These are phyloP conservation scores for Drosophila acutilabella DNA, from an alignment of 2,888 invertebrate species.

Conservation along the genomic window DNA sequence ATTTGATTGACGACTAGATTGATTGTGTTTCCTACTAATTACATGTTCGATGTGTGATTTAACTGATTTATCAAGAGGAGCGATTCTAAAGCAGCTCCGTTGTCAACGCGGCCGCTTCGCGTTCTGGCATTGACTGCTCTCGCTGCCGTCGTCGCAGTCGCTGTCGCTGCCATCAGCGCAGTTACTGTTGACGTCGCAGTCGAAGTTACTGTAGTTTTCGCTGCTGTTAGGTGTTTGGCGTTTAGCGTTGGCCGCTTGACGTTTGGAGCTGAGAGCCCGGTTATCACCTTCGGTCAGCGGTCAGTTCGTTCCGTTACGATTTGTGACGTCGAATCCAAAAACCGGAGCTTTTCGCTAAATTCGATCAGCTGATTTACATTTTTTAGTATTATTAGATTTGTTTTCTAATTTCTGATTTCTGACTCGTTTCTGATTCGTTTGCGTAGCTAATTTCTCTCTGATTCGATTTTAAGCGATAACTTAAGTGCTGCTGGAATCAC, in stretches of 20 bases:
- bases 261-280: conserved; percentile 42
- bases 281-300: conserved; percentile 59
- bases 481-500: too few relatives aligned
- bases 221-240: conserved; percentile 34
- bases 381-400: conserved; percentile 3
- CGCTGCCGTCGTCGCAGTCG: conserved; percentile 35
- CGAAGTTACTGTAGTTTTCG: conserved; percentile 15
- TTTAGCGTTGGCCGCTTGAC: conserved; percentile 30
- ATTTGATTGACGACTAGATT: conserved; percentile 40
- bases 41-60: conserved; percentile 31
- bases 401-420: conserved; percentile 1
- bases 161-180: conserved; percentile 3
- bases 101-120: conserved; percentile 73
- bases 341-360: conserved; percentile 25
- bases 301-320: conserved; percentile 37
- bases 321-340: conserved; percentile 49
- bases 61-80: conserved; percentile 10
- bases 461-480: neutral
- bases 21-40: conserved; percentile 22
- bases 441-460: neutral
- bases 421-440: neutral
- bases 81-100: conserved; percentile 68
- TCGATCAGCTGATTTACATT: conserved; percentile 59
- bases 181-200: conserved; percentile 13
- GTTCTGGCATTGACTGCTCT: conserved; percentile 74